Base-by-base conservation (phyloP, 2,888 invertebrate species). In the Metallyticus violacea region DNA sequence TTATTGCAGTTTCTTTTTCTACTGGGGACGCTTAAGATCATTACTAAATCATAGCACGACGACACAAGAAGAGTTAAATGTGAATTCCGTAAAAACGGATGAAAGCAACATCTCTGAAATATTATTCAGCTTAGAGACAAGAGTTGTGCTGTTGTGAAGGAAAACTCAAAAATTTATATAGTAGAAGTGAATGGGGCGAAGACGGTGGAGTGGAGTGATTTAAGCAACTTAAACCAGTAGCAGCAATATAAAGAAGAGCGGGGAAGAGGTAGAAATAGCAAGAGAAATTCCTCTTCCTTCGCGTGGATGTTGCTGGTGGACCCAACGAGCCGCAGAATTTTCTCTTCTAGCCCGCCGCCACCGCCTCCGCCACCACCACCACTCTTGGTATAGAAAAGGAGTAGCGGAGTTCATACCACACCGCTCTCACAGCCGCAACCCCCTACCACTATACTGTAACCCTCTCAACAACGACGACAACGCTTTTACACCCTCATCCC, bases 291-390 rank as follows among this genome's bases (percentile, higher is more conserved):
- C 6, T 27, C 22, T 82, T 76, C 28, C 77, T 77, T 28, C 40
- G 40, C 40, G 40, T 62, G 40, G 28, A 29, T 83, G 83, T 62
- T 83, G 83, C 76, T 82, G 62, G 86, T 83, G 84, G 84, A 84
- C 84, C 79, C 79, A 80, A 27, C 86, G 86, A 86, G 84, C 84
- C 86, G 80, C 79, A 84, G 84, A 86, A 86, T 86, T 77, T 81
- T 77, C 82, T 77, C 76, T 26, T 80, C 7, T 79, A 78, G n/a
- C 78, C 78, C 30, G 2, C 77, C 25, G 7, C 25, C 1, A 25
- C 80, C 29, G 7, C 28, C n/a, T 7, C 80, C 80, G 22, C 40
- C 9, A 28, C 80, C 30, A n/a, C 80, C 29, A 30, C 30, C 40
- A 62, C 40, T 62, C 40, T 62, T 62, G 40, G 40, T 62, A 62